Evolutionary conservation across 2,797 vertebrate species (phyloP).

Genomic region (Darevskia nairensis): DNA sequence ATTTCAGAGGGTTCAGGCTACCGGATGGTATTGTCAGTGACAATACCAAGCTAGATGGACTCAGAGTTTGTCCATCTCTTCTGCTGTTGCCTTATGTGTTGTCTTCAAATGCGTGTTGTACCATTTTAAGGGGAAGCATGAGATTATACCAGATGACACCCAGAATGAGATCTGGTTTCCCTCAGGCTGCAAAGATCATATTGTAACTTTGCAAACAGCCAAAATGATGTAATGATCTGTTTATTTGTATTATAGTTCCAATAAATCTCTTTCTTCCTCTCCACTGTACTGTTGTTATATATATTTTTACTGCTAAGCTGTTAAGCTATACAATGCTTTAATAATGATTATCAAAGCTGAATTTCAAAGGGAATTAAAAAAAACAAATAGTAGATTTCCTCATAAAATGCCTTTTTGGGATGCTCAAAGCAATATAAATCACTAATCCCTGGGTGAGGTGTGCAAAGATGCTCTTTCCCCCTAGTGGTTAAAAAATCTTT

Average conservation of each 20-base stretch:
- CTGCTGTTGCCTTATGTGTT: background rate
- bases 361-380: slow-evolving; percentile 57
- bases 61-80: too few species aligned
- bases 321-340: slow-evolving; percentile 62
- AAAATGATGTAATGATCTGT: slow-evolving; percentile 45
- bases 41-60: too few species aligned
- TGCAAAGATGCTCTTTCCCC: slow-evolving; percentile 12
- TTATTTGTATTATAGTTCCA: slow-evolving; percentile 51
- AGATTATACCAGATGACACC: background rate
- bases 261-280: slow-evolving; percentile 31
- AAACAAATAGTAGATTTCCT: slow-evolving; percentile 53
- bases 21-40: too few species aligned
- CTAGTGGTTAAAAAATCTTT: slow-evolving; percentile 42
- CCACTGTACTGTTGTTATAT: slow-evolving; percentile 7
- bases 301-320: slow-evolving; percentile 50
- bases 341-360: slow-evolving; percentile 60
- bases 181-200: background rate
- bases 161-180: background rate
- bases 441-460: slow-evolving; percentile 46
- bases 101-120: background rate
- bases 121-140: background rate
- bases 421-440: slow-evolving; percentile 61
- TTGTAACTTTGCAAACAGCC: slow-evolving; percentile 19
- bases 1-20: too few species aligned
- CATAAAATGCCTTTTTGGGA: slow-evolving; percentile 50